Percentiles rank a stretch among this genome's conserved stretches.
Evolutionary conservation across 2,888 invertebrate species (phyloP).

Genomic region (Ptycholaimellus sp.): DNA sequence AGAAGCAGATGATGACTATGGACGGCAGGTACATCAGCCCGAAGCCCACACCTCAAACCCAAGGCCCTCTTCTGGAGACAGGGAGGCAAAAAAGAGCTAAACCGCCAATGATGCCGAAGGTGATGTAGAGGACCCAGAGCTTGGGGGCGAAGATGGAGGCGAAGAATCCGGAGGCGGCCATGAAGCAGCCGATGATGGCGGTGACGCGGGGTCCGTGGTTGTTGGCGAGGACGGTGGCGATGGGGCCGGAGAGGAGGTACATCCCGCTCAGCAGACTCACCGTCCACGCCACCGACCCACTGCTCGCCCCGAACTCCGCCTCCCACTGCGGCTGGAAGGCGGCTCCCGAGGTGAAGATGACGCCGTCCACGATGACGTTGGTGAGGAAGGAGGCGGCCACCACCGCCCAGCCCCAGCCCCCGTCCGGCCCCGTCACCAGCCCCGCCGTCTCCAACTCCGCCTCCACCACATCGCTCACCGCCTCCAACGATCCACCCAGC

Average conservation of each 20-base stretch:
- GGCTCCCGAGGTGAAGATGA: slow-evolving; percentile 29
- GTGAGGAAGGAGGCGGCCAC: slow-evolving; percentile 87
- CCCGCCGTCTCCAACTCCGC: slow-evolving; percentile 15
- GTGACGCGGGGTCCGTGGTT: slow-evolving; percentile 73
- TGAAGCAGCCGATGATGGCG: slow-evolving; percentile 56
- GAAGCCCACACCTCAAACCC: slow-evolving; percentile 58
- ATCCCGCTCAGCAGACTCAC: slow-evolving; percentile 80
- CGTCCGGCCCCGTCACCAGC: slow-evolving; percentile 18
- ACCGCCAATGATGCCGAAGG: slow-evolving; percentile 68
- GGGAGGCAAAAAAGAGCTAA: too few relatives aligned
- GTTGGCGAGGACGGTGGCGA: slow-evolving; percentile 79
- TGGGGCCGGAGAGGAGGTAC: slow-evolving; percentile 82
- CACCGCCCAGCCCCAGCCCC: slow-evolving; percentile 73
- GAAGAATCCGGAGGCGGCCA: slow-evolving; percentile 49
- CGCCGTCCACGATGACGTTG: slow-evolving; percentile 86
- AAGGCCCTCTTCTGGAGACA: too few relatives aligned
- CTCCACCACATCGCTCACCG: slow-evolving; percentile 11
- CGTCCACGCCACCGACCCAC: slow-evolving; percentile 61
- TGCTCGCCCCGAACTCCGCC: slow-evolving; percentile 54
- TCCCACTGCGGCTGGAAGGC: slow-evolving; percentile 28
- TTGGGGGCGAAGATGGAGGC: slow-evolving; percentile 50
- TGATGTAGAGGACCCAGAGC: slow-evolving; percentile 44
- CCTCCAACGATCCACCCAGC: too few relatives aligned
- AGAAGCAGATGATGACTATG: slow-evolving; percentile 84
- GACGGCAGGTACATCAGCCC: slow-evolving; percentile 91